phyloP scores from a whole-genome alignment of 2,113 vertebrate genomes.

The Oryctolagus cuniculus region DNA sequence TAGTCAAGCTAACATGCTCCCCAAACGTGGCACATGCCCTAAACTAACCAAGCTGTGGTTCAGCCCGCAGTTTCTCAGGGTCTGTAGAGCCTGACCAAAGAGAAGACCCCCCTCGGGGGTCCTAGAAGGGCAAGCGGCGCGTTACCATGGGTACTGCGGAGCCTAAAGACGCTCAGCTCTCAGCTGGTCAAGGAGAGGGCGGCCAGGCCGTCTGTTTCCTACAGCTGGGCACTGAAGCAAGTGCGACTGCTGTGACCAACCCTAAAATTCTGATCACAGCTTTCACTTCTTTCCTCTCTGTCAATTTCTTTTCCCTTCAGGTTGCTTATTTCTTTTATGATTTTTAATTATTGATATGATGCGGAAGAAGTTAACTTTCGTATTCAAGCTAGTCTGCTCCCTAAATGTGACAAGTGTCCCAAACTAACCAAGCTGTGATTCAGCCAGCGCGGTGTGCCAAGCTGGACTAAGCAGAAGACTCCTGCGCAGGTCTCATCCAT shows the following conservation, averaged over 20 bases:
- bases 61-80: neutral
- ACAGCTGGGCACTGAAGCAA: neutral
- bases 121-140: neutral
- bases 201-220: neutral
- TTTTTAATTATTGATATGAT: neutral
- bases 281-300: neutral
- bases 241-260: no score
- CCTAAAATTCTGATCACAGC: neutral
- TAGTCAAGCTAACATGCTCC: neutral
- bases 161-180: neutral
- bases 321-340: neutral
- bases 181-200: neutral
- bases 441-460: no score
- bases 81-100: neutral
- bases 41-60: neutral
- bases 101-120: neutral
- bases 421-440: no score
- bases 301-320: neutral
- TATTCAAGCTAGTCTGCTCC: no score
- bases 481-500: no score
- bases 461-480: no score
- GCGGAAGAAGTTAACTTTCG: no score
- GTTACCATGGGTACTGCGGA: neutral
- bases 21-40: neutral
- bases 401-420: no score